Base-by-base conservation (phyloP, 2,888 invertebrate species). In the Bembecia ichneumoniformis region DNA sequence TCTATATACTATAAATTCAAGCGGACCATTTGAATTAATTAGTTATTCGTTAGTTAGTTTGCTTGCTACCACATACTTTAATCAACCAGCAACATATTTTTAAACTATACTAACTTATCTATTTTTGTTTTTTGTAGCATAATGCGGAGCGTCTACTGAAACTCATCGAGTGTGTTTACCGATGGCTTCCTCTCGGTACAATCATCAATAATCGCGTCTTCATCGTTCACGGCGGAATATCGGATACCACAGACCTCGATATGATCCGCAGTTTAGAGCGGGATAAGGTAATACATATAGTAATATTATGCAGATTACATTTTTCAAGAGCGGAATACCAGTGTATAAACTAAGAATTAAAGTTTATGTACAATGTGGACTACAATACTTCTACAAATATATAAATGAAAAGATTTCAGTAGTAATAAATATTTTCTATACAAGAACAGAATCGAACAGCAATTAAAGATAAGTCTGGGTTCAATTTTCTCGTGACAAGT, bases 171-270 rank as follows among this genome's bases (percentile, higher is more conserved):
- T 93, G 95, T 58, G 94, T 97, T 35, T 98, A 96, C 78, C 91
- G 96, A 54, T 96, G 96, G 95, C 89, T 97, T 54, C 97, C 97
- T 0, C 82, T 97, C 52, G 96, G 95, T 47, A 95, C 97, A 11
- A 90, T 97, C 56, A 93, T 97, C 67, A 97, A 97, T 81, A 93
- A 94, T 70, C 91, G 95, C 59, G 94, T 97, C 46, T 90, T 97
- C 51, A 94, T 97, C 48, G 95, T 96, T 3, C 97, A 97, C 68
- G 97, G 97, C 0, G 97, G 97, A 20, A 94, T 97, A 62, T 97
- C 97, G 0, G 94, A 96, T 71, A 91, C 91, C 53, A 96, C 96
- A 0, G 94, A 96, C 78, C 87, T 97, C 57, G 92, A 93, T 64
- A 89, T 93, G 75, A 90, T 97, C 56, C 90, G 91, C 57, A 92